Base-by-base conservation (phyloP, 92 coral and sea anemone genomes). In the Diadumene lineata region DNA sequence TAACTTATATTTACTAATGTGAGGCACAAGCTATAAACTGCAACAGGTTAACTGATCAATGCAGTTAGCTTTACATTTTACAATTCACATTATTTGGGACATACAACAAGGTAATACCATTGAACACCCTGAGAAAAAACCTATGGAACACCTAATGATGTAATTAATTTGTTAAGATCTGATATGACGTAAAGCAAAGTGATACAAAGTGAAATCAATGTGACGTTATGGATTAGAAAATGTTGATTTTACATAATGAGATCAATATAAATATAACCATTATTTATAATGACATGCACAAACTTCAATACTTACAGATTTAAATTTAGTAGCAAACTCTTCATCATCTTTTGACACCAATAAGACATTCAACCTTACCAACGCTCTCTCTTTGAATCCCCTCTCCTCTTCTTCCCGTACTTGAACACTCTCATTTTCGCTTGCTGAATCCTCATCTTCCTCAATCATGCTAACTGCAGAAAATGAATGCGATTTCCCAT, bases 321-420 rank as follows among this genome's bases (percentile, higher is more conserved):
- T 81, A 81, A 92, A 85, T 34, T 84, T 94, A 22, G 85, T 58
- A 25, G 32, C 78, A 66, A 92, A 94, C 51, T 92, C 97, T 13
- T 75, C 84, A 56, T 88, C 89, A 46, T 84, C 85, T 53, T 89
- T 81, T 50, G 92, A 93, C 50, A 92, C 88, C 50, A 94, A 78
- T 18, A 83, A 51, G 23, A 79, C 84, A 11, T 88, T 82, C 25
- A 86, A 64, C 15, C 75, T 87, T 9, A 91, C 98, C 56, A 94
- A 85, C 25, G 86, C 88, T n/a, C 79, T 84, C 7, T 74, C 85
- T 46, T 61, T 83, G 64, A 78, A 72, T 50, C 82, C 78, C 76
- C 69, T 31, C 31, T 72, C 57, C 75, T 34, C 31, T 56, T 72
- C 72, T 75, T 51, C 62, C 6, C 73, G 50, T 27, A 27, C 26